These are phyloP conservation scores for Sturmia bella DNA, from an alignment of 2,888 invertebrate genomes.

Conservation along the genomic window DNA sequence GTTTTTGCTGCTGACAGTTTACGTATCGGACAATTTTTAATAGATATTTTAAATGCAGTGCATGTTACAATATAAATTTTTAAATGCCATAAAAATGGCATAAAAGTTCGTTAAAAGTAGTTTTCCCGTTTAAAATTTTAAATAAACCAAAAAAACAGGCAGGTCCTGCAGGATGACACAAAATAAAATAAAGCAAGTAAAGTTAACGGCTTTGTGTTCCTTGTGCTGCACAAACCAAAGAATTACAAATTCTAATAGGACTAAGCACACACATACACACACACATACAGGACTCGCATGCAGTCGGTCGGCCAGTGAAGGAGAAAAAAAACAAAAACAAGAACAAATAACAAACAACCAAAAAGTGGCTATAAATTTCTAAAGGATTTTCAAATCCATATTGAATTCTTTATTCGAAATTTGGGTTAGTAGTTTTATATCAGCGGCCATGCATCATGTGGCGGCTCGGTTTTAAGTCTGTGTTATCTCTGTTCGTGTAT, in stretches of 20 bases:
- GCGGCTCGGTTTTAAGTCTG: constrained; percentile 23
- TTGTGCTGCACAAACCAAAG: constrained; percentile 31
- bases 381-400: constrained; percentile 62
- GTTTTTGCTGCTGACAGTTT: not conserved
- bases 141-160: no score
- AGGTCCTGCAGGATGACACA: not conserved
- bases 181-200: constrained; percentile 24
- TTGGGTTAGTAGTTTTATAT: constrained; percentile 64
- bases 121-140: no score
- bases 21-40: no score
- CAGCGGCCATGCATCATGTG: not conserved
- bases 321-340: constrained; percentile 1
- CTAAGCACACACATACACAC: not conserved
- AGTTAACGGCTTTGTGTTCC: not conserved
- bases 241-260: not conserved
- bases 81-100: no score
- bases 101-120: no score
- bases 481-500: constrained; percentile 2
- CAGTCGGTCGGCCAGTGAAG: constrained; percentile 2
- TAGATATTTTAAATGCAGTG: no score
- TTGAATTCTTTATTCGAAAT: constrained; percentile 54
- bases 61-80: no score
- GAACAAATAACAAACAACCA: constrained; percentile 11
- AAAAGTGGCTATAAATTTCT: constrained; percentile 52
- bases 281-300: constrained; percentile 11